Conservation (phyloP, 2,113 vertebrate species). For the Mus spicilegus region DNA sequence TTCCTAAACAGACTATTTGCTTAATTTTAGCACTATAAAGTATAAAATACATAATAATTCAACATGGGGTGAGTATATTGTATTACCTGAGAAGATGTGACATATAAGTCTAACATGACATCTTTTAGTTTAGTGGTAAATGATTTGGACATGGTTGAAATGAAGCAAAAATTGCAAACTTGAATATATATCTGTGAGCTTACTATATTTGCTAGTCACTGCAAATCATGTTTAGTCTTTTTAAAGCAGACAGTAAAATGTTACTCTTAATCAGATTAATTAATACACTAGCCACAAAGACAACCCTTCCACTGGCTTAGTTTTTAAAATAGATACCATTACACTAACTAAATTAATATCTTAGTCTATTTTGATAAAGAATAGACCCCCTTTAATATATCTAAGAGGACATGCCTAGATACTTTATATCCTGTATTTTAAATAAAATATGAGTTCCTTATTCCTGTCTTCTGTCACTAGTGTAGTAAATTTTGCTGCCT, state of each 20-base stretch:
- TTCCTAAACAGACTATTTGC: not conserved
- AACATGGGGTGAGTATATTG: not conserved
- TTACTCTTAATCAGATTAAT: not conserved
- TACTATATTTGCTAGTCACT: not conserved
- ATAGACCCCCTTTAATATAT: slow-evolving; percentile 52
- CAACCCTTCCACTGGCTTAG: not conserved
- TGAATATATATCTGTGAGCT: not conserved
- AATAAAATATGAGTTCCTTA: slow-evolving; percentile 24
- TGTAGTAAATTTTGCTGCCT: not conserved
- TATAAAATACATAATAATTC: not conserved
- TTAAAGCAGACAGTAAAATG: not conserved
- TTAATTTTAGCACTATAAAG: not conserved
- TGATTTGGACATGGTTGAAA: not conserved
- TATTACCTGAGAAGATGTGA: not conserved
- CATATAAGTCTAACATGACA: not conserved
- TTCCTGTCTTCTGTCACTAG: not conserved
- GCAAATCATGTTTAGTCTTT: not conserved
- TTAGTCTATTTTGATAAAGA: slow-evolving; percentile 67
- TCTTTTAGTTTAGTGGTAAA: no score
- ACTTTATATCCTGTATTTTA: slow-evolving; percentile 1
- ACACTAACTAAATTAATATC: slow-evolving; percentile 56
- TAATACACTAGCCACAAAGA: not conserved
- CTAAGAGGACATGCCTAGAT: slow-evolving; percentile 28
- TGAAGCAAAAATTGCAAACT: not conserved
- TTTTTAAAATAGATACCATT: not conserved